A percentile compares a stretch with the other conserved stretches of the same genome.
These are phyloP conservation scores for Gephyroberyx darwinii DNA, from an alignment of 2,797 vertebrate genomes.

Conservation along the genomic window DNA sequence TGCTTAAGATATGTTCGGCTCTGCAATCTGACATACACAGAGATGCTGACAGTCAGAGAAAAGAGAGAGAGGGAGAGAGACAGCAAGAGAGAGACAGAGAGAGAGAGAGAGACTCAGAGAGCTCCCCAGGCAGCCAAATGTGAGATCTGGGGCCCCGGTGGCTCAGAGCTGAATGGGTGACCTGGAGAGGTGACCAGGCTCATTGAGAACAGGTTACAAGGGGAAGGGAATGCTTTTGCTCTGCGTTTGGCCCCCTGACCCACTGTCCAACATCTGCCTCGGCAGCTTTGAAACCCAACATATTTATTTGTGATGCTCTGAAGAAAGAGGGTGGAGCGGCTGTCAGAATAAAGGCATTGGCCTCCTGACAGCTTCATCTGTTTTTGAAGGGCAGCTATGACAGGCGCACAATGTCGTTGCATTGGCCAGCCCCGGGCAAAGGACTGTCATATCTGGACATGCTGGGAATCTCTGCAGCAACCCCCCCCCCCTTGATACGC, in stretches of 20 bases:
- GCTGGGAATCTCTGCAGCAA: constrained; percentile 59
- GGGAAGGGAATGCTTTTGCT: constrained; percentile 79
- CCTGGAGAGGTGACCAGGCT: constrained; percentile 80
- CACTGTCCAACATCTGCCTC: constrained; percentile 71
- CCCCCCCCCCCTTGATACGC: constrained; percentile 39
- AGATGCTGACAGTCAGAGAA: constrained; percentile 5
- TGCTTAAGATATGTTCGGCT: constrained; percentile 59
- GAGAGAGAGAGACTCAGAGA: constrained; percentile 42
- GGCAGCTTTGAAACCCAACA: constrained; percentile 75
- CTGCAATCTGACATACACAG: constrained; percentile 22
- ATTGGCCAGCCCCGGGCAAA: constrained; percentile 56
- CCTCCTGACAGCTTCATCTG: constrained; percentile 82
- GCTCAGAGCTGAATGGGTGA: constrained; percentile 84
- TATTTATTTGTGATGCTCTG: constrained; percentile 77
- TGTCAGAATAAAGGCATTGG: constrained; percentile 77
- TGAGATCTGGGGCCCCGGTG: constrained; percentile 84
- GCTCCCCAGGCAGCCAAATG: constrained; percentile 64
- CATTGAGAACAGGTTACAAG: constrained; percentile 86
- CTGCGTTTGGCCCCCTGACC: constrained; percentile 73
- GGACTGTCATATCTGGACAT: constrained; percentile 70
- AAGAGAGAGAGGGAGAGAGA: background rate
- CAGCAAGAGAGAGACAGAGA: constrained; percentile 10
- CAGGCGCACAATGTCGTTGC: constrained; percentile 76
- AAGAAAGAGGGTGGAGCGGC: constrained; percentile 73
- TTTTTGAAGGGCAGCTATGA: constrained; percentile 73